Evolutionary conservation across 2,113 vertebrate species (phyloP).

Genomic region (Microcebus murinus): DNA sequence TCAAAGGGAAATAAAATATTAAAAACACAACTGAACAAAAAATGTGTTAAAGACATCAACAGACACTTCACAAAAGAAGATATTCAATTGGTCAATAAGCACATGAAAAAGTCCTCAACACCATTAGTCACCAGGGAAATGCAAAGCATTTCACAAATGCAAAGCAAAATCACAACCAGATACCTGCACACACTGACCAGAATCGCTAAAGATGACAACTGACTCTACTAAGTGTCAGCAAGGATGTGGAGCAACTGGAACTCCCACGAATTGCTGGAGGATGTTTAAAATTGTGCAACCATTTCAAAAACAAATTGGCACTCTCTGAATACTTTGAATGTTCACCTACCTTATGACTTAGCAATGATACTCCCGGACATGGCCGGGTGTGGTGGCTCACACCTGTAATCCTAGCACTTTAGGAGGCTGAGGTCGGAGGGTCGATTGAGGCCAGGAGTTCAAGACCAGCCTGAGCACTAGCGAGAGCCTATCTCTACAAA

Average conservation of each 20-base stretch:
- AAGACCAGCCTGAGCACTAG: too few relatives aligned
- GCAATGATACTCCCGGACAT: neutral
- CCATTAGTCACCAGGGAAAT: neutral
- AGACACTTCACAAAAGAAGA: neutral
- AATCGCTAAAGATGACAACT: constrained; percentile 32
- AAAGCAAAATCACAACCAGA: neutral
- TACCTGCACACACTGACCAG: neutral
- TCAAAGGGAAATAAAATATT: constrained; percentile 28
- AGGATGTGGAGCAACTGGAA: neutral
- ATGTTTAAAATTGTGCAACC: neutral
- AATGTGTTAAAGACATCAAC: neutral
- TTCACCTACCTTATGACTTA: neutral
- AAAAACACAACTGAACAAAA: constrained; percentile 14
- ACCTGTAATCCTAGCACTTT: too few relatives aligned
- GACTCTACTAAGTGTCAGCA: neutral
- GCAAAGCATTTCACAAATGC: neutral
- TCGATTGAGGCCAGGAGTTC: too few relatives aligned
- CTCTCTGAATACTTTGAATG: neutral
- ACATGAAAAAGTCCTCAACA: neutral
- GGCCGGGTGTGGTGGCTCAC: too few relatives aligned
- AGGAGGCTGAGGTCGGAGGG: too few relatives aligned
- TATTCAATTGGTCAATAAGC: neutral
- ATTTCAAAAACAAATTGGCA: constrained; percentile 4
- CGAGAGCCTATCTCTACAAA: too few relatives aligned
- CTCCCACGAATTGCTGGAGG: neutral